Evolutionary conservation across 2,888 invertebrate genomes (phyloP).

Genomic region (Protophormia terraenovae): DNA sequence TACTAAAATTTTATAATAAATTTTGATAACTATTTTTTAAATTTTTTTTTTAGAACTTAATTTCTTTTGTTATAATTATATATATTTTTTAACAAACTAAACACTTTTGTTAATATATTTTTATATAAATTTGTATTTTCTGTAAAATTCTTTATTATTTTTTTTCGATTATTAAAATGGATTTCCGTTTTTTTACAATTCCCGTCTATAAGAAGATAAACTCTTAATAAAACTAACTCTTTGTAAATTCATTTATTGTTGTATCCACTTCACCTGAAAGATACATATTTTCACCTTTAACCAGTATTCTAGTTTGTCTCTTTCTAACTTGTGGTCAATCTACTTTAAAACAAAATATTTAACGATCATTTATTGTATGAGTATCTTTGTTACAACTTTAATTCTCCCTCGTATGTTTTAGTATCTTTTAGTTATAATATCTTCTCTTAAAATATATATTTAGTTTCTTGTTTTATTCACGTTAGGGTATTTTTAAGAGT

Average conservation of each 20-base stretch:
- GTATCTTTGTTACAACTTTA: not conserved
- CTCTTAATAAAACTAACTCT: conserved; percentile 50
- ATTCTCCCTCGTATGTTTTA: not conserved
- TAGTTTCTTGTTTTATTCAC: not conserved
- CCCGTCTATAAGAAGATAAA: conserved; percentile 38
- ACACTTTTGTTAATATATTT: not conserved
- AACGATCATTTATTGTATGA: conserved; percentile 40
- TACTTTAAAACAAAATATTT: not conserved
- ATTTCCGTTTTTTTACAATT: not conserved
- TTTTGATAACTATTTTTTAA: not conserved
- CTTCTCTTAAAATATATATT: not conserved
- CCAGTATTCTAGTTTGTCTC: conserved; percentile 5
- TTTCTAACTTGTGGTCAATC: conserved; percentile 7
- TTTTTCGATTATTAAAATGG: not conserved
- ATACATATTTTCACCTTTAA: conserved; percentile 36
- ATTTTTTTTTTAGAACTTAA: not conserved
- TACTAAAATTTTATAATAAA: not conserved
- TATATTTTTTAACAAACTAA: not conserved
- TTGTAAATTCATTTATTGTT: not conserved
- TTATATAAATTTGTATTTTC: not conserved
- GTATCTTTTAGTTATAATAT: not conserved
- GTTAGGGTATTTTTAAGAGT: not conserved
- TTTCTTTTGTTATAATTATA: not conserved
- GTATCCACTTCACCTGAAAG: conserved; percentile 24
- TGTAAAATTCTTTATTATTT: not conserved